Percentiles rank a stretch among this genome's conserved stretches.
phyloP scores from a whole-genome alignment of 2,888 invertebrate species.

The Cryptocheilus praepositus region DNA sequence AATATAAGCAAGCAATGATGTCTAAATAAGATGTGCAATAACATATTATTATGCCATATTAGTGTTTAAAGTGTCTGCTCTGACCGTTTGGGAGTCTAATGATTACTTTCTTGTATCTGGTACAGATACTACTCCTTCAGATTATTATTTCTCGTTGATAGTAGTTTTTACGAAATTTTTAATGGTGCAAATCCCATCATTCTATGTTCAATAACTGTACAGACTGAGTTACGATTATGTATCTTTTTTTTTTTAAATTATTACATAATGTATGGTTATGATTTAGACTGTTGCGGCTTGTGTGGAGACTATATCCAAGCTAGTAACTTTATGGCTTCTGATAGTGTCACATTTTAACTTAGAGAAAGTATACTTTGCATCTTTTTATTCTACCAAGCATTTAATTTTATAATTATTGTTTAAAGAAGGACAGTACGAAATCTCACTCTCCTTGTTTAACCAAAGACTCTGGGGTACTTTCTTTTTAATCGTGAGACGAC shows the following conservation, averaged over 20 bases:
- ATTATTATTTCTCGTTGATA: conserved; percentile 32
- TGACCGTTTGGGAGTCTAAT: conserved; percentile 1
- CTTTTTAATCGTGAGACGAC: conserved; percentile 20
- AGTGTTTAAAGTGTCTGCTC: not conserved
- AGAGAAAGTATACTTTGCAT: conserved; percentile 20
- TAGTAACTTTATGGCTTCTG: conserved; percentile 6
- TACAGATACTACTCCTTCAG: conserved; percentile 9
- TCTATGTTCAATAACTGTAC: conserved; percentile 37
- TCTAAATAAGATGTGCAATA: too few species aligned
- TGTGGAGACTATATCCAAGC: not conserved
- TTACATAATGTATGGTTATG: not conserved
- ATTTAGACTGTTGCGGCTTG: not conserved
- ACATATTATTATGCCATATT: too few species aligned
- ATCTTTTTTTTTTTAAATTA: conserved; percentile 34
- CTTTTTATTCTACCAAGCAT: conserved; percentile 21
- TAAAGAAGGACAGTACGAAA: conserved; percentile 40
- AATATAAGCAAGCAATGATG: too few species aligned
- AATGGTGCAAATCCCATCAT: conserved; percentile 33
- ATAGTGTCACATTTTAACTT: not conserved
- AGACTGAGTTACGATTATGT: conserved; percentile 46
- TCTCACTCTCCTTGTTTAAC: conserved; percentile 42
- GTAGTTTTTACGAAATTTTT: conserved; percentile 26
- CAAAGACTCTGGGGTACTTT: conserved; percentile 45
- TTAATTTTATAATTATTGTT: conserved; percentile 29
- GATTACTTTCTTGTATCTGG: conserved; percentile 1